Conservation (phyloP, 2,797 vertebrate genomes). For the Helostoma temminkii region DNA sequence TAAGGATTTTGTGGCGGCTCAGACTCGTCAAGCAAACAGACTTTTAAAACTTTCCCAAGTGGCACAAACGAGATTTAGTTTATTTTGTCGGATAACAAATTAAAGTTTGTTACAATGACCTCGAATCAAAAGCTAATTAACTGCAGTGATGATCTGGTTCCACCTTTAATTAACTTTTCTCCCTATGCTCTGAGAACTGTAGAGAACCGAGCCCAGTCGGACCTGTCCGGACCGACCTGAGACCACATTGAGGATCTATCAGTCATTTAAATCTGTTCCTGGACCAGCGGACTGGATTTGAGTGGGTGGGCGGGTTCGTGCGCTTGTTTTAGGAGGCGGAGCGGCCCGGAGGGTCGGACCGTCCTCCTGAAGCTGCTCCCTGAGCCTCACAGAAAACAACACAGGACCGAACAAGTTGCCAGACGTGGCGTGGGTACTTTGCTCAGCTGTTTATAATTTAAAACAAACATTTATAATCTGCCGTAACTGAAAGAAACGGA, state of each 20-base stretch:
- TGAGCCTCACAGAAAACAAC: slow-evolving; percentile 60
- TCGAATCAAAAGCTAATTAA: background rate
- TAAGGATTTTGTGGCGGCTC: background rate
- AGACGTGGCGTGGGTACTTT: slow-evolving; percentile 48
- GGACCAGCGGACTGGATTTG: slow-evolving; percentile 32
- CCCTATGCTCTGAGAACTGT: background rate
- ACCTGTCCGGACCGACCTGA: background rate
- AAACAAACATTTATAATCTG: slow-evolving; percentile 10
- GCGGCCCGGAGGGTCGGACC: slow-evolving; percentile 62
- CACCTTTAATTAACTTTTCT: background rate
- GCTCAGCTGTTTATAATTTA: background rate
- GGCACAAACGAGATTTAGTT: background rate
- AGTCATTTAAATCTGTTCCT: slow-evolving; percentile 9
- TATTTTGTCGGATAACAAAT: background rate
- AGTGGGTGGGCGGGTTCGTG: slow-evolving; percentile 64
- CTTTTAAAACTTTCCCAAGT: background rate
- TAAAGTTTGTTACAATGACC: background rate
- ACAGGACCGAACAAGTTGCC: slow-evolving; percentile 66
- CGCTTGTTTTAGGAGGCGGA: slow-evolving; percentile 73
- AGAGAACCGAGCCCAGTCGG: background rate
- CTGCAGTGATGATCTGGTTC: background rate
- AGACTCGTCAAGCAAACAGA: background rate
- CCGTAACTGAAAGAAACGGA: slow-evolving; percentile 22
- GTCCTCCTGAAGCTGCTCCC: slow-evolving; percentile 55
- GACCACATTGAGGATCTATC: background rate